Evolutionary conservation across 2,797 vertebrate genomes (phyloP).

Genomic region (Merluccius polli): DNA sequence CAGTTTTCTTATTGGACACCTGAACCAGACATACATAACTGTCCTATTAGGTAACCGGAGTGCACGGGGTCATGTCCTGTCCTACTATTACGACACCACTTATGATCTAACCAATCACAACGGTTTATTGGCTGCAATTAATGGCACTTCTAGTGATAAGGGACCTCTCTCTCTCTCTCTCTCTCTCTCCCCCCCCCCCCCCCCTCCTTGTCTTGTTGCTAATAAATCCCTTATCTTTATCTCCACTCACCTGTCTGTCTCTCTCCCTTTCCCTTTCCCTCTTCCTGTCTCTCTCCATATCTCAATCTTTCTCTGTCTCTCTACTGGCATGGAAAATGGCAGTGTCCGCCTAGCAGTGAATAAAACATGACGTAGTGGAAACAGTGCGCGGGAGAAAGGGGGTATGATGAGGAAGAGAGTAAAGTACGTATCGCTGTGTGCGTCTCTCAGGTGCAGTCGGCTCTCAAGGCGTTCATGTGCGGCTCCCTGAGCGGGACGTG

Average conservation of each 20-base stretch:
- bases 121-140: not conserved
- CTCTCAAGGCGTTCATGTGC: constrained; percentile 90
- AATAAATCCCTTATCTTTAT: not conserved
- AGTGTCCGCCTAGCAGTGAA: too few relatives aligned
- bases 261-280: not conserved
- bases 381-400: too few relatives aligned
- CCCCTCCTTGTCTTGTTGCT: not conserved
- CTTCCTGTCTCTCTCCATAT: not conserved
- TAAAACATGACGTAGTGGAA: too few relatives aligned
- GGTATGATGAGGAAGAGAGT: too few relatives aligned
- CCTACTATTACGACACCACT: not conserved
- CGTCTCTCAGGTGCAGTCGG: constrained; percentile 80
- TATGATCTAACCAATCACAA: not conserved
- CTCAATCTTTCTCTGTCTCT: not conserved
- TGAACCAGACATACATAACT: too few relatives aligned
- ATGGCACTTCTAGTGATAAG: not conserved
- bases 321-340: too few relatives aligned
- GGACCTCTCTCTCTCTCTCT: not conserved
- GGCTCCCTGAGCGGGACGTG: constrained; percentile 93
- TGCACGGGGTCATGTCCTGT: not conserved
- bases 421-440: too few relatives aligned
- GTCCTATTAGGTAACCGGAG: not conserved
- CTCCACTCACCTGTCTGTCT: not conserved
- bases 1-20: not conserved
- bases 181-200: too few relatives aligned